A percentile compares a stretch with the other conserved stretches of the same genome.
Conservation (phyloP, 2,797 vertebrate species). For the Platyrinchus mystaceus region DNA sequence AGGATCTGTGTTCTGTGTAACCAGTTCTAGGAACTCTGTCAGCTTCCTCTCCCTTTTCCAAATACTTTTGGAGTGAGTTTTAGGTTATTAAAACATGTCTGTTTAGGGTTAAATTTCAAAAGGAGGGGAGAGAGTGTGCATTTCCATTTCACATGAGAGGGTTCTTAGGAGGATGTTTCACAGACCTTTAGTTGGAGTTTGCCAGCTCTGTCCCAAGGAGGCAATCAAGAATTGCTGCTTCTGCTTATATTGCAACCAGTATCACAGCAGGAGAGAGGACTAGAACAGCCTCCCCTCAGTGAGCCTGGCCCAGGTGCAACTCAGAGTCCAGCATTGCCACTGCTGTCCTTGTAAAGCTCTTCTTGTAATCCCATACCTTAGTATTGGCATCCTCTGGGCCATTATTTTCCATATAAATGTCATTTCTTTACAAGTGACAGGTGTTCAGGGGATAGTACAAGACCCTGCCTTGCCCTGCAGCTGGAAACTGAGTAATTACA, state of each 20-base stretch:
- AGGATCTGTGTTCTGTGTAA: not conserved
- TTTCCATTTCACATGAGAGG: not conserved
- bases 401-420: not conserved
- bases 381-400: not conserved
- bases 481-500: not conserved
- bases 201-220: not conserved
- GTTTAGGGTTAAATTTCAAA: not conserved
- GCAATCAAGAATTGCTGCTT: not conserved
- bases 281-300: not conserved
- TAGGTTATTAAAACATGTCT: not conserved
- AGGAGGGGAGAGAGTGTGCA: not conserved
- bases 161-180: not conserved
- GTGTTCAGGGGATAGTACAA: not conserved
- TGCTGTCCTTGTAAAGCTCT: not conserved
- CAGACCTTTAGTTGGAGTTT: not conserved
- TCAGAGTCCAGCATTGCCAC: not conserved
- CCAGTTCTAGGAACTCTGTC: not conserved
- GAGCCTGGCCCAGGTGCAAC: not conserved
- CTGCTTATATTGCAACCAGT: not conserved
- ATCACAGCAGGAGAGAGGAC: not conserved
- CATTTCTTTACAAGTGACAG: not conserved
- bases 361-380: not conserved
- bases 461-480: not conserved
- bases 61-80: not conserved
- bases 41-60: not conserved